These are phyloP conservation scores for Philhelius pedissequus DNA, from an alignment of 2,888 invertebrate genomes.

Conservation along the genomic window DNA sequence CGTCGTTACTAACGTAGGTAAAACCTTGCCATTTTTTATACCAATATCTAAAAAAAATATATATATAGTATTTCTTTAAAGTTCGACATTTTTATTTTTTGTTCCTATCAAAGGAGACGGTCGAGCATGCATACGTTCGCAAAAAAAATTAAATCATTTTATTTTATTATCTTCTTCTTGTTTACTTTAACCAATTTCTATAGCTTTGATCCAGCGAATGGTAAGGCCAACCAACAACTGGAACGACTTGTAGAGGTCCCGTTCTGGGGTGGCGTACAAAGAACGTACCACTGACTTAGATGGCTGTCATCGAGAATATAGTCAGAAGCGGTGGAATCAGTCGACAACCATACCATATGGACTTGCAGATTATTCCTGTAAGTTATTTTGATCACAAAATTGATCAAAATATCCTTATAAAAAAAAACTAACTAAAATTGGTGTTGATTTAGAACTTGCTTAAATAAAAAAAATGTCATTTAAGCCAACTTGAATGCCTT, in stretches of 20 bases:
- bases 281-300: conserved; percentile 68
- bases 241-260: conserved; percentile 67
- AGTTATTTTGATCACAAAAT: conserved; percentile 23
- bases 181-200: conserved; percentile 34
- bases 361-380: conserved; percentile 66
- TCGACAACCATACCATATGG: conserved; percentile 47
- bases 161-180: conserved; percentile 13
- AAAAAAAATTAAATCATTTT: background rate
- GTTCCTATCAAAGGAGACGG: background rate
- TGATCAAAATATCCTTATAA: background rate
- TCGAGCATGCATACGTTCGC: background rate
- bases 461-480: background rate
- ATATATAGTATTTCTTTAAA: conserved; percentile 15
- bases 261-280: conserved; percentile 65
- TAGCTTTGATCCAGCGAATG: conserved; percentile 67
- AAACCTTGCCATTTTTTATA: conserved; percentile 59
- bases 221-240: conserved; percentile 67
- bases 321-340: conserved; percentile 63
- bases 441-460: background rate
- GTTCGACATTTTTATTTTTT: conserved; percentile 31
- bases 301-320: conserved; percentile 64
- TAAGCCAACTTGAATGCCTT: too few species aligned
- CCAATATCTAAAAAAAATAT: too few species aligned
- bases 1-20: conserved; percentile 92
- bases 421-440: background rate